A percentile compares a stretch with the other conserved stretches of the same genome.
phyloP scores from a whole-genome alignment of 2,888 invertebrate genomes.

The Netelia inedita region DNA sequence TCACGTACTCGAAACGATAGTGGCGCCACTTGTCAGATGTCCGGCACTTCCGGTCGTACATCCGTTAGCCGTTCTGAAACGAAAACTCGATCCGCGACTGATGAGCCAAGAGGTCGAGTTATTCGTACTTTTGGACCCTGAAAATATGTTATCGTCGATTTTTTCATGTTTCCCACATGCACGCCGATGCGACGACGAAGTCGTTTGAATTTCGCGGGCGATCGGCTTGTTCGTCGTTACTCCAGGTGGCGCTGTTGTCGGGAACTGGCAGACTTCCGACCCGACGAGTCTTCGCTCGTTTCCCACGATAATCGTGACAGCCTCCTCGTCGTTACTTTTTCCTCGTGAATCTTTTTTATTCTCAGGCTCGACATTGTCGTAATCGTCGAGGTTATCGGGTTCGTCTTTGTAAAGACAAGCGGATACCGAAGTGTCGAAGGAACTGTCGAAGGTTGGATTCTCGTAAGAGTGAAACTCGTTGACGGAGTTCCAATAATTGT shows the following conservation, averaged over 20 bases:
- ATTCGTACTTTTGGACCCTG: constrained; percentile 39
- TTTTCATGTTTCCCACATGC: constrained; percentile 13
- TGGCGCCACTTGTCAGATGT: constrained; percentile 46
- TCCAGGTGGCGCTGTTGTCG: constrained; percentile 14
- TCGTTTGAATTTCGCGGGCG: background rate
- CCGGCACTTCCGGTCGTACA: constrained; percentile 43
- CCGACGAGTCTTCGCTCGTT: constrained; percentile 34
- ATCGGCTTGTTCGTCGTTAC: background rate
- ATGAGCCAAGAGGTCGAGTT: constrained; percentile 46
- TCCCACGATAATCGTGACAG: constrained; percentile 69
- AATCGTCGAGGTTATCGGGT: background rate
- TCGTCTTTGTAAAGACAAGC: constrained; percentile 75
- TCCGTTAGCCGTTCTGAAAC: constrained; percentile 48
- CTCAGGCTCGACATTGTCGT: background rate
- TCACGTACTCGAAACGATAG: constrained; percentile 62
- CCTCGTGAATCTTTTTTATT: background rate
- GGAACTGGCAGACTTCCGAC: background rate
- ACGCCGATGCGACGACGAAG: background rate
- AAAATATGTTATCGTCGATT: constrained; percentile 13
- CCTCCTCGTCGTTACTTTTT: background rate
- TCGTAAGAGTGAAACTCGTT: constrained; percentile 75
- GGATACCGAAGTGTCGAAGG: constrained; percentile 80
- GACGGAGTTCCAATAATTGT: constrained; percentile 41
- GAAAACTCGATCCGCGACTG: constrained; percentile 60
- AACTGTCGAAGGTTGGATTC: constrained; percentile 83